Conservation (phyloP, 2,113 vertebrate species). For the Tetraodon nigroviridis region DNA sequence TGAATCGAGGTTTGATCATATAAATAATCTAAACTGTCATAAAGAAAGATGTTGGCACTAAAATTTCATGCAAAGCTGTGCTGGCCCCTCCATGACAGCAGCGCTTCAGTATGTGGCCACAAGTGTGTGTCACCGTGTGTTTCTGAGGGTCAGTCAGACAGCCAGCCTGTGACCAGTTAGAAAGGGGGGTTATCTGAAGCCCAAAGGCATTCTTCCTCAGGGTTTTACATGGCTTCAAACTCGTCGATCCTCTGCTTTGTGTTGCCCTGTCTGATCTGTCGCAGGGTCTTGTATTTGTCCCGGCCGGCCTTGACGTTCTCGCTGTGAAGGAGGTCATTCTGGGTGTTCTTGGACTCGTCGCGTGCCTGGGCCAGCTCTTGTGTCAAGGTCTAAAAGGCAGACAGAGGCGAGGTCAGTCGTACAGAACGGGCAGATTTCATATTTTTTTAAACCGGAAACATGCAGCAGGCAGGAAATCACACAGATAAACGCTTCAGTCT, state of each 20-base stretch:
- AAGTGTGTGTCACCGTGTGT: conserved; percentile 13
- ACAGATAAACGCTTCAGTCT: too few relatives aligned
- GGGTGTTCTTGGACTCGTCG: conserved; percentile 87
- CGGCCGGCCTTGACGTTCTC: conserved; percentile 87
- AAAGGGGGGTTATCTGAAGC: conserved; percentile 34
- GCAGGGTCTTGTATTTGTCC: conserved; percentile 96
- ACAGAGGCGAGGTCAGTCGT: not conserved
- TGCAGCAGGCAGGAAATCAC: too few relatives aligned
- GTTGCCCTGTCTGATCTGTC: conserved; percentile 94
- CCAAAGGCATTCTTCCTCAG: not conserved
- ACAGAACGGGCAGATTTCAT: too few relatives aligned
- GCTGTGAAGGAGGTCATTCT: conserved; percentile 87
- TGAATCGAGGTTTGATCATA: conserved; percentile 20
- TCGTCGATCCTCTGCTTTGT: conserved; percentile 98
- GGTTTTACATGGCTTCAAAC: conserved; percentile 90
- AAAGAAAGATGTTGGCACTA: conserved; percentile 65
- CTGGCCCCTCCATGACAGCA: conserved; percentile 14
- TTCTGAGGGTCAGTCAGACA: conserved; percentile 12
- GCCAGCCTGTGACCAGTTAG: conserved; percentile 61
- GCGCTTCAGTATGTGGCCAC: not conserved
- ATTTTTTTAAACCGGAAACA: too few relatives aligned
- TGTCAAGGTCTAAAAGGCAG: conserved; percentile 79
- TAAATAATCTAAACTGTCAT: conserved; percentile 35
- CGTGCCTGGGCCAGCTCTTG: conserved; percentile 87
- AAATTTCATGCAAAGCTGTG: conserved; percentile 35